Percentiles rank a stretch among this genome's conserved stretches.
phyloP scores from a whole-genome alignment of 1,140 invertebrate species.

The Aphaenogaster ashmeadi region DNA sequence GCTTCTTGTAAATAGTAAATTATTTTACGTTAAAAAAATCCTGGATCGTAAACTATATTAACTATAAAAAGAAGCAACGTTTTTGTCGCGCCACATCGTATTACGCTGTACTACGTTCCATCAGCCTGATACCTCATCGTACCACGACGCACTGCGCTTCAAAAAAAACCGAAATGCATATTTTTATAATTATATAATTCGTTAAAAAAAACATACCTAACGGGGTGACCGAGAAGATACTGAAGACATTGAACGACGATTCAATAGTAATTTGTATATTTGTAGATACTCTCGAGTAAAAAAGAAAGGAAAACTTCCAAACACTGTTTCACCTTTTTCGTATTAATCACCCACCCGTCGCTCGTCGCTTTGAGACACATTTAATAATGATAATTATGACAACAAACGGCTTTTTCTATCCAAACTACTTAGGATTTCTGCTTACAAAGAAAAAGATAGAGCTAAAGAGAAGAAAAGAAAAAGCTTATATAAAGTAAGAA shows the following conservation, averaged over 20 bases:
- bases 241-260: conserved; percentile 43
- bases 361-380: conserved; percentile 51
- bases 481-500: conserved; percentile 58
- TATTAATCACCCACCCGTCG: conserved; percentile 45
- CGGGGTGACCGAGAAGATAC: conserved; percentile 16
- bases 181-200: conserved; percentile 64
- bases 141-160: conserved; percentile 27
- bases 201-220: conserved; percentile 26
- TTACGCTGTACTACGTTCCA: conserved; percentile 6
- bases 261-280: conserved; percentile 82
- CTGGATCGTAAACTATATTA: conserved; percentile 8
- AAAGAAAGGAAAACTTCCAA: conserved; percentile 72
- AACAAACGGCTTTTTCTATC: conserved; percentile 40
- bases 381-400: conserved; percentile 10
- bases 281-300: conserved; percentile 80
- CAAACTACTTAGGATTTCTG: conserved; percentile 15
- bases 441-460: conserved; percentile 18
- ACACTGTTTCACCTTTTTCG: conserved; percentile 54
- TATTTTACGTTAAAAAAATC: conserved; percentile 62
- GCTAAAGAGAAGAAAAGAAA: conserved; percentile 56
- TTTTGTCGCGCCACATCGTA: conserved; percentile 19
- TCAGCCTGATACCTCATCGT: conserved; percentile 26
- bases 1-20: conserved; percentile 77
- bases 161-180: conserved; percentile 53
- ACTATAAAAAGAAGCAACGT: conserved; percentile 31